Conservation (phyloP, 2,797 vertebrate genomes). For the Pitangus sulphuratus region DNA sequence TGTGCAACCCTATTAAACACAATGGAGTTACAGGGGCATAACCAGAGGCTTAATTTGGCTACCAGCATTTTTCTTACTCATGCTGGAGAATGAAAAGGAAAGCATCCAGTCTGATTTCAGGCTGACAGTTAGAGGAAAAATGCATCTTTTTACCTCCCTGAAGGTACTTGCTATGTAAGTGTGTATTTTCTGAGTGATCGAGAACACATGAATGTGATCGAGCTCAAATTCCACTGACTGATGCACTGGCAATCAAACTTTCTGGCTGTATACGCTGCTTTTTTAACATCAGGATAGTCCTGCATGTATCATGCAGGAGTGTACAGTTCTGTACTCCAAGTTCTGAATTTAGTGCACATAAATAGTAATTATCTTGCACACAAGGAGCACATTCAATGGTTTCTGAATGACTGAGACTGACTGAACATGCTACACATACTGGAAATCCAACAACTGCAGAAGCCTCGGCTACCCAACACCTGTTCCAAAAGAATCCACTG, state of each 20-base stretch:
- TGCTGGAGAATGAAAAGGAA: neutral
- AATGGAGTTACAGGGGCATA: conserved; percentile 45
- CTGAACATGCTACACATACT: neutral
- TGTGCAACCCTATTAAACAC: conserved; percentile 48
- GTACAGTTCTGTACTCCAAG: neutral
- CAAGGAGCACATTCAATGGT: neutral
- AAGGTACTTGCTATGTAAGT: neutral
- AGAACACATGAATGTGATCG: neutral
- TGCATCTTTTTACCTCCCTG: neutral
- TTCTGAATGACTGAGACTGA: neutral
- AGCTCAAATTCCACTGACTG: neutral
- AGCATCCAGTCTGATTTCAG: neutral
- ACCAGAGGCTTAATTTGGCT: conserved; percentile 31
- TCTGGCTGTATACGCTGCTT: neutral
- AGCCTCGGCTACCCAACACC: neutral
- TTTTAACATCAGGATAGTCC: neutral
- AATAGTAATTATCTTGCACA: neutral
- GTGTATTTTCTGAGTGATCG: neutral
- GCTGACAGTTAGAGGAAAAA: neutral
- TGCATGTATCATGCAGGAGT: neutral
- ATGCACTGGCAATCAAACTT: neutral
- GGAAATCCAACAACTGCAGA: neutral
- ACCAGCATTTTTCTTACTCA: conserved; percentile 26
- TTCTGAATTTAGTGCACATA: neutral
- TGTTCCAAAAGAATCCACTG: neutral